Conservation (phyloP, 2,888 invertebrate species). For the Pomacea canaliculata region DNA sequence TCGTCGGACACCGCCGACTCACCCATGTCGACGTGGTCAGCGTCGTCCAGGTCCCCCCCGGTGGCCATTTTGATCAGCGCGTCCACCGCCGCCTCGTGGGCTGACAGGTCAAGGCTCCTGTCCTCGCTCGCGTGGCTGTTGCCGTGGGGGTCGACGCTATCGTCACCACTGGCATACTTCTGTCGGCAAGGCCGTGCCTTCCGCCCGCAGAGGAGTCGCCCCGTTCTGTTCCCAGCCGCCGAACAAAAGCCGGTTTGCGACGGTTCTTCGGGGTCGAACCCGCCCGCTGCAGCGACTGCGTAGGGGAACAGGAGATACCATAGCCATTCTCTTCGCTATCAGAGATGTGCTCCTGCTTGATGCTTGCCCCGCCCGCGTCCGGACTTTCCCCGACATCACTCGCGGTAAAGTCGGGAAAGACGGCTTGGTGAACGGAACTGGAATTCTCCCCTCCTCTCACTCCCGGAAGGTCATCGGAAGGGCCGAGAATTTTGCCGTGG, state of each 20-base stretch:
- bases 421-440: neutral
- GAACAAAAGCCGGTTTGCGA: conserved; percentile 36
- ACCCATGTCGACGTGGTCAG: conserved; percentile 2
- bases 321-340: neutral
- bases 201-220: neutral
- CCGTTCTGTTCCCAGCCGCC: conserved; percentile 19
- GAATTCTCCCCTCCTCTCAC: neutral
- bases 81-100: conserved; percentile 17
- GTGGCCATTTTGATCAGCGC: conserved; percentile 24
- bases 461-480: neutral
- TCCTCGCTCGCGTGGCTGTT: neutral
- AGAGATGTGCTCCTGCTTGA: conserved; percentile 11
- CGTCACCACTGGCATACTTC: neutral
- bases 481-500: conserved; percentile 8
- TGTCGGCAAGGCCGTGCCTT: neutral
- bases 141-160: neutral
- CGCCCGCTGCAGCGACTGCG: conserved; percentile 6
- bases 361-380: neutral
- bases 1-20: neutral
- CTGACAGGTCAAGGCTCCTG: conserved; percentile 7
- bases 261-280: conserved; percentile 21
- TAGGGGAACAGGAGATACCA: conserved; percentile 6
- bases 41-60: conserved; percentile 8
- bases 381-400: neutral
- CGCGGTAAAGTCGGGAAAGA: conserved; percentile 19